Base-by-base conservation (phyloP, 1,140 invertebrate species). In the Metaphire vulgaris region DNA sequence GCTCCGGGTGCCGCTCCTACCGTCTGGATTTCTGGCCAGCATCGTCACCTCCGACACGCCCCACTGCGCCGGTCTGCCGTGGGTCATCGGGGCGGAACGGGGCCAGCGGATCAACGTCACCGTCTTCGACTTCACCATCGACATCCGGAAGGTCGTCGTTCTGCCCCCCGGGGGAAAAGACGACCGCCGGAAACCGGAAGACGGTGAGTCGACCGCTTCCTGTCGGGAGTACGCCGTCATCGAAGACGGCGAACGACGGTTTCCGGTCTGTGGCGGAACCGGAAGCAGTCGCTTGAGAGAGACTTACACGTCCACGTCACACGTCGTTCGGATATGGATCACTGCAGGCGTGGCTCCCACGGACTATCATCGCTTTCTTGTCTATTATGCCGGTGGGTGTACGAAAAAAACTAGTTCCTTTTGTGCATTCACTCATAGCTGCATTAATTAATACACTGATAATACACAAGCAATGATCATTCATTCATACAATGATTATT, bases 31-130 rank as follows among this genome's bases (percentile, higher is more conserved):
- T 34, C 33, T 73, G 32, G 72, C 33, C 30, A 73, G 72, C 72
- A 41, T 73, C 34, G 30, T 73, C 1, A 73, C 33, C 30, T 73
- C 72, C 28, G 72, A 73, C 72, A 73, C 72, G 16, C 72, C 72
- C 33, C 34, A 41, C 34, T 73, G 72, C 72, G 72, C 32, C 72
- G 72, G 72, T 26, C 31, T 64, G 15, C 32, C 72, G 14, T 73
- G 72, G 72, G 72, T 73, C 16, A 73, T 73, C 33, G 1, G 41
- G 56, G 34, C n/a, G 6, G 31, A 41, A n/a, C 32, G 0, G 16
- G 72, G 72, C 28, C 72, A 73, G 28, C 32, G 33, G 72, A 34
- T 73, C 72, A 73, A 73, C 72, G 26, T 73, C 32, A 73, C 72
- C 1, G 31, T 73, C 30, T 73, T 41, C 41, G 72, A 73, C 31